phyloP scores from a whole-genome alignment of 2,113 vertebrate species.

The Solenodon paradoxus region DNA sequence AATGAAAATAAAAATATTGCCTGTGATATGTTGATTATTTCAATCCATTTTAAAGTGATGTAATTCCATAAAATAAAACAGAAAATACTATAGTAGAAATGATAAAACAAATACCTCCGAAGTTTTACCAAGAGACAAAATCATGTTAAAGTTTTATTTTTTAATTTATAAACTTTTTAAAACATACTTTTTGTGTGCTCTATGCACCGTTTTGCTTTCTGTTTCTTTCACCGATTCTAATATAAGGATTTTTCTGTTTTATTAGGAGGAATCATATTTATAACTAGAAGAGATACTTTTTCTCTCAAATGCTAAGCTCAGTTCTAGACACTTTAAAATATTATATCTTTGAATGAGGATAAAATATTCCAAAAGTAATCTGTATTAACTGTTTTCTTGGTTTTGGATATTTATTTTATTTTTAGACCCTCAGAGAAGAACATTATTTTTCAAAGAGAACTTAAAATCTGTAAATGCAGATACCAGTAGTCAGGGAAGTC shows the following conservation, averaged over 20 bases:
- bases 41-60: neutral
- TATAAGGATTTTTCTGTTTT: neutral
- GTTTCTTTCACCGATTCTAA: neutral
- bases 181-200: neutral
- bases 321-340: neutral
- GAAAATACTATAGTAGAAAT: neutral
- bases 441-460: neutral
- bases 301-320: neutral
- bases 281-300: neutral
- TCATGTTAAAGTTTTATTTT: neutral
- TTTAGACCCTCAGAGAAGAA: neutral
- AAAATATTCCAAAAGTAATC: neutral
- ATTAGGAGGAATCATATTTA: neutral
- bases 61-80: constrained; percentile 14
- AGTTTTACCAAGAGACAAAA: neutral
- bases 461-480: neutral
- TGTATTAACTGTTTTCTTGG: neutral
- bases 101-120: neutral
- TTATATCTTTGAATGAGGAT: neutral
- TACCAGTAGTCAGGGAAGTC: too few species aligned
- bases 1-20: neutral
- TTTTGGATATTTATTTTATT: neutral
- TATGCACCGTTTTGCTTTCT: neutral
- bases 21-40: neutral
- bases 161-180: neutral